Conservation (phyloP, 2,888 invertebrate species). For the Pomacea canaliculata region DNA sequence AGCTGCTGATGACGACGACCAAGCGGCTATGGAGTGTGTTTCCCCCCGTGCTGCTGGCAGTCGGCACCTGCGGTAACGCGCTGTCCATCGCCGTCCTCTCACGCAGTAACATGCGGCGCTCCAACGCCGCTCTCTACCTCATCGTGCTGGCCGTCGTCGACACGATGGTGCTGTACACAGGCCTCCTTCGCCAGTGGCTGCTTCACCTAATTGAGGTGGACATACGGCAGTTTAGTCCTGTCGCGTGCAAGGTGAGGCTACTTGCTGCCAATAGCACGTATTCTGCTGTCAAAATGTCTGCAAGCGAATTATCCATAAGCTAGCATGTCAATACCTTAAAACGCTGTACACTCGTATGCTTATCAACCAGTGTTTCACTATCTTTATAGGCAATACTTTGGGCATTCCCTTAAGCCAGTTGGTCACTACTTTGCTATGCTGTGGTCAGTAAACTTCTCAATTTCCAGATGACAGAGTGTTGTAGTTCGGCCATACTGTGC, state of each 20-base stretch:
- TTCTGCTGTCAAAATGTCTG: background rate
- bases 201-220: constrained; percentile 38
- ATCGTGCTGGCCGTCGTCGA: constrained; percentile 49
- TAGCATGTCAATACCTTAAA: no score
- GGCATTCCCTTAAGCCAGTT: no score
- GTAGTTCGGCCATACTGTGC: no score
- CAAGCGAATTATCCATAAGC: no score
- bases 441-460: no score
- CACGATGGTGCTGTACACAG: constrained; percentile 52
- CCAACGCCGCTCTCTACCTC: constrained; percentile 52
- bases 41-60: constrained; percentile 52
- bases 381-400: no score
- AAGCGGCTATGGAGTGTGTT: constrained; percentile 30
- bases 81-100: constrained; percentile 48
- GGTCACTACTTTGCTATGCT: no score
- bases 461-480: no score
- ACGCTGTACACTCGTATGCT: no score
- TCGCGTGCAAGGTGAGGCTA: constrained; percentile 36
- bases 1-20: no score
- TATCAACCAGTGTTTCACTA: no score
- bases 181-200: constrained; percentile 52
- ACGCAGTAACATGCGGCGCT: constrained; percentile 43
- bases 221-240: constrained; percentile 37
- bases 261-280: background rate
- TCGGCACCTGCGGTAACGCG: constrained; percentile 57